Evolutionary conservation across 2,113 vertebrate genomes (phyloP), one percentile per base, ranked within the genome.

Genomic region (Cynocephalus volans): DNA sequence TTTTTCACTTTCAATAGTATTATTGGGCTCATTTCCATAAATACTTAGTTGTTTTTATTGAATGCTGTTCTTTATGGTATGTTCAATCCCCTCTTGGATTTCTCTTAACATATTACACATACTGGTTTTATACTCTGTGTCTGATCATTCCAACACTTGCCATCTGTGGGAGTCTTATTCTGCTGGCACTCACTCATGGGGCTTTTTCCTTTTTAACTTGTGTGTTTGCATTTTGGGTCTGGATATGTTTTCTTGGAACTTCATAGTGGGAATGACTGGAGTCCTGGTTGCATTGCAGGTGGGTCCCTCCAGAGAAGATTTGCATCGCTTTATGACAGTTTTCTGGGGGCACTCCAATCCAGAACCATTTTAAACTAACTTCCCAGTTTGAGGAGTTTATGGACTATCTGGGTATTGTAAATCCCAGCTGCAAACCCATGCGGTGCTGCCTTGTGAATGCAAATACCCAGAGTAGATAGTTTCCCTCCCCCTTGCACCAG

Each of bases 1-100:
- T 65, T 76, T 86, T 96, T 60, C 62, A 92, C 45, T 70, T 79
- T 85, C 48, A 41, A 3, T 62, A 94, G 11, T 91, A n/a, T 69
- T 21, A 36, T 75, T 91, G 31, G 11, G 33, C 84, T 73, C 24
- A 28, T 90, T 88, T 80, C 70, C 52, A 52, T 33, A 33, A 52
- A 28, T 65, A n/a, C 23, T 10, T 87, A 18, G 70, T 58, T 93
- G 45, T 33, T 83, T 62, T 52, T 58, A 69, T 31, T 87, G 62
- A 88, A 70, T 7, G 12, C 58, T 54, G 19, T 60, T 58, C 60
- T 65, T 41, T 41, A 50, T 56, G 41, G 26, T 48, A 3, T 41
- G 56, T 73, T 52, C 50, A 28, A 5, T 36, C 17, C 69, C 65
- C 58, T 65, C 70, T 67, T 73, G 14, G 10, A n/a, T 87, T 87